Percentiles rank a stretch among this genome's conserved stretches.
phyloP scores from a whole-genome alignment of 2,888 invertebrate species.

The Tinea semifulvella region DNA sequence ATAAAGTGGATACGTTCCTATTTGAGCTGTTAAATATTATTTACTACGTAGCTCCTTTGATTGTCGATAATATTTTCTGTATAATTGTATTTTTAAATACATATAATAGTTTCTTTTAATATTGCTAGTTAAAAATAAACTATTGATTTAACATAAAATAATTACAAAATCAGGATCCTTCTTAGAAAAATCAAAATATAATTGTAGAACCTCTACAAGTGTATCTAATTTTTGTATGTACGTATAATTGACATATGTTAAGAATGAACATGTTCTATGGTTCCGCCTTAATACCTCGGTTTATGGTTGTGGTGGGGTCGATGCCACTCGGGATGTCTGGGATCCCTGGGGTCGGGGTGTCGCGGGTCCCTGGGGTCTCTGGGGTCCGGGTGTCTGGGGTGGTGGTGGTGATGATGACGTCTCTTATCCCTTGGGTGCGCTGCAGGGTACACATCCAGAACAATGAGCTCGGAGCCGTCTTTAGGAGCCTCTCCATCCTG shows the following conservation, averaged over 20 bases:
- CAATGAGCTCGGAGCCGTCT: conserved; percentile 81
- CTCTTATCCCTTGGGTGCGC: conserved; percentile 55
- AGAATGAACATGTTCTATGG: too few relatives aligned
- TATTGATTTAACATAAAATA: too few relatives aligned
- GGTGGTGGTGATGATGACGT: conserved; percentile 77
- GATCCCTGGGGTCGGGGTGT: conserved; percentile 72
- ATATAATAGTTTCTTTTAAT: too few relatives aligned
- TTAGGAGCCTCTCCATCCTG: conserved; percentile 67
- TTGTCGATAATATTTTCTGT: too few relatives aligned
- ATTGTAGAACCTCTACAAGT: too few relatives aligned
- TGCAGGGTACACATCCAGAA: conserved; percentile 70
- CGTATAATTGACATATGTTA: neutral
- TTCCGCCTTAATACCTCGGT: conserved; percentile 47
- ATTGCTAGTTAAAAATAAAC: too few relatives aligned
- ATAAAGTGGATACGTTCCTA: too few relatives aligned
- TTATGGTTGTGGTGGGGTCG: conserved; percentile 63
- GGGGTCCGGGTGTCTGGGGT: conserved; percentile 71
- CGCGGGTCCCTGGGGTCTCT: conserved; percentile 74
- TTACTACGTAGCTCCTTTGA: too few relatives aligned
- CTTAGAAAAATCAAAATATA: too few relatives aligned
- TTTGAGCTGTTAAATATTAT: too few relatives aligned
- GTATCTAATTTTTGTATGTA: neutral
- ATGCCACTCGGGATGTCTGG: conserved; percentile 66
- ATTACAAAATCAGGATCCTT: too few relatives aligned
- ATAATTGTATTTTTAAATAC: too few relatives aligned